Evolutionary conservation across 2,113 vertebrate genomes (phyloP).

Genomic region (Anolis carolinensis): DNA sequence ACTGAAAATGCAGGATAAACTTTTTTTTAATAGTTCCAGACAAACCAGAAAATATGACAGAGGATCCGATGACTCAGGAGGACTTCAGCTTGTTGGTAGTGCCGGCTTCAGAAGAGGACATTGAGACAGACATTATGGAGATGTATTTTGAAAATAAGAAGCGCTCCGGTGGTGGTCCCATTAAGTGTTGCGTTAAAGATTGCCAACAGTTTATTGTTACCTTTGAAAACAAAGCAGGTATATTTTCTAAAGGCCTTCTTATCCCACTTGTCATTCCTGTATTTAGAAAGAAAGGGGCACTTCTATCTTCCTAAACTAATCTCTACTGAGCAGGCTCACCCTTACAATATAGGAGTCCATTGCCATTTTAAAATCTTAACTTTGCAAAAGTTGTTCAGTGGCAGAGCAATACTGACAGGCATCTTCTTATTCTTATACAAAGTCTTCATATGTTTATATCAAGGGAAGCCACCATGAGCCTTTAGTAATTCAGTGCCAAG

Average conservation of each 20-base stretch:
- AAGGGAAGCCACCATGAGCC: too few species aligned
- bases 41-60: constrained; percentile 3
- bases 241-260: accelerated
- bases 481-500: too few species aligned
- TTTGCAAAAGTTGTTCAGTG: neutral
- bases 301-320: neutral
- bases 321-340: neutral
- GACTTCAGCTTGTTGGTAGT: constrained; percentile 47
- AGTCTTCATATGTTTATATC: too few species aligned
- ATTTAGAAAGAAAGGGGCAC: neutral
- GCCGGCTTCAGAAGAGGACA: constrained; percentile 44
- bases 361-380: neutral
- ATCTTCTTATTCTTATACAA: too few species aligned
- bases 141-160: constrained; percentile 70
- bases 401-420: too few species aligned
- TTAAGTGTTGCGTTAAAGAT: constrained; percentile 40
- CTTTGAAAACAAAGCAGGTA: constrained; percentile 62
- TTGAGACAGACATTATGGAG: constrained; percentile 54
- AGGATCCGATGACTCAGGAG: neutral
- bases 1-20: neutral
- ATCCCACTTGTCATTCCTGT: accelerated
- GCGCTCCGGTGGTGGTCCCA: constrained; percentile 57
- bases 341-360: neutral
- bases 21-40: constrained; percentile 37
- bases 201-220: constrained; percentile 52